Conservation (phyloP, 1,140 invertebrate genomes). For the Tetranychus urticae region DNA sequence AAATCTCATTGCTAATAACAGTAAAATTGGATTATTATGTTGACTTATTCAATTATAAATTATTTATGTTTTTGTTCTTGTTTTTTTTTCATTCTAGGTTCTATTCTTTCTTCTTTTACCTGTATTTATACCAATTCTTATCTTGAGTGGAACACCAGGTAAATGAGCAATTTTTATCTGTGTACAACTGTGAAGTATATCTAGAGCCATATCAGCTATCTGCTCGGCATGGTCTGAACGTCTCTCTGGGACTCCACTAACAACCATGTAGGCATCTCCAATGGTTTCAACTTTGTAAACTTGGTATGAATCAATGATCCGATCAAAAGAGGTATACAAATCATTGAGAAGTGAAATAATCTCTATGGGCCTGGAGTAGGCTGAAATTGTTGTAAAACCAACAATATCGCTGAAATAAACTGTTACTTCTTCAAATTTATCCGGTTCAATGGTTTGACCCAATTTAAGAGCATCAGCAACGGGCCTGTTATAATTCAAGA, state of each 20-base stretch:
- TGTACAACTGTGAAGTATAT: background rate
- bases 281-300: slow-evolving; percentile 95
- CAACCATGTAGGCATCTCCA: slow-evolving; percentile 82
- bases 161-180: background rate
- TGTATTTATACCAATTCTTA: slow-evolving; percentile 81
- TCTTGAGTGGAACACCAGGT: slow-evolving; percentile 24
- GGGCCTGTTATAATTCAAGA: background rate
- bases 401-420: slow-evolving; percentile 96
- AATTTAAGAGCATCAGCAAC: slow-evolving; percentile 35
- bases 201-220: background rate
- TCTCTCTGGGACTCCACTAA: slow-evolving; percentile 10
- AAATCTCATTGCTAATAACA: no score
- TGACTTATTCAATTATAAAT: no score
- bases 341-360: slow-evolving; percentile 83
- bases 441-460: slow-evolving; percentile 71
- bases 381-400: slow-evolving; percentile 47
- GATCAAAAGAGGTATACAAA: slow-evolving; percentile 79
- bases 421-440: slow-evolving; percentile 74
- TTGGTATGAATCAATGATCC: slow-evolving; percentile 75
- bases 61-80: no score
- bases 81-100: no score
- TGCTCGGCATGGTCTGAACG: background rate
- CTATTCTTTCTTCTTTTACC: background rate
- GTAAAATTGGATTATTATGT: no score
- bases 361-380: slow-evolving; percentile 17